Conservation (phyloP, 1,140 invertebrate species). For the Ips nitidus region DNA sequence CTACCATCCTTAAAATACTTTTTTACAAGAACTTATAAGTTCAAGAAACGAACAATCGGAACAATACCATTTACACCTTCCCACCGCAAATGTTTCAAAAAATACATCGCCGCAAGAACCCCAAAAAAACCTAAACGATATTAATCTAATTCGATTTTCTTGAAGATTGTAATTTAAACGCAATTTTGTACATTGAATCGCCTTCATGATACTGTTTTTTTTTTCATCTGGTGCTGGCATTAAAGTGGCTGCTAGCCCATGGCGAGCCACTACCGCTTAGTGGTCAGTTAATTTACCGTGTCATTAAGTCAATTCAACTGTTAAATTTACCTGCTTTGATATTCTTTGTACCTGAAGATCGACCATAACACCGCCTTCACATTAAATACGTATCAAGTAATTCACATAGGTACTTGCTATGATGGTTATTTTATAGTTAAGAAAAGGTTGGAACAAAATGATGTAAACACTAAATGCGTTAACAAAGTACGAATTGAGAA, state of each 20-base stretch:
- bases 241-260: constrained; percentile 28
- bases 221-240: constrained; percentile 10
- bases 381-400: constrained; percentile 20
- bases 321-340: constrained; percentile 35
- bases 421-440: no score
- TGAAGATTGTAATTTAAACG: constrained; percentile 38
- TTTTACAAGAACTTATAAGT: not conserved
- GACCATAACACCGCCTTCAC: constrained; percentile 16
- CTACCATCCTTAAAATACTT: no score
- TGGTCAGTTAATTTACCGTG: constrained; percentile 33
- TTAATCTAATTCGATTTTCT: constrained; percentile 31
- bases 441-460: no score
- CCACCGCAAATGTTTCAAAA: constrained; percentile 5
- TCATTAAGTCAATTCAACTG: constrained; percentile 36
- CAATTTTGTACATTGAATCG: constrained; percentile 34
- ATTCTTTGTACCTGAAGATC: constrained; percentile 30
- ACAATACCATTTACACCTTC: not conserved
- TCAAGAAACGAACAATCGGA: not conserved
- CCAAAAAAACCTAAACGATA: constrained; percentile 20
- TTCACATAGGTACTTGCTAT: not conserved
- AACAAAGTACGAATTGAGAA: no score
- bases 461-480: no score
- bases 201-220: constrained; percentile 26
- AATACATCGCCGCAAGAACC: constrained; percentile 7
- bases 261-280: constrained; percentile 33